Evolutionary conservation across 2,888 invertebrate species (phyloP).

Genomic region (Sinopyrophorus schimmeli): DNA sequence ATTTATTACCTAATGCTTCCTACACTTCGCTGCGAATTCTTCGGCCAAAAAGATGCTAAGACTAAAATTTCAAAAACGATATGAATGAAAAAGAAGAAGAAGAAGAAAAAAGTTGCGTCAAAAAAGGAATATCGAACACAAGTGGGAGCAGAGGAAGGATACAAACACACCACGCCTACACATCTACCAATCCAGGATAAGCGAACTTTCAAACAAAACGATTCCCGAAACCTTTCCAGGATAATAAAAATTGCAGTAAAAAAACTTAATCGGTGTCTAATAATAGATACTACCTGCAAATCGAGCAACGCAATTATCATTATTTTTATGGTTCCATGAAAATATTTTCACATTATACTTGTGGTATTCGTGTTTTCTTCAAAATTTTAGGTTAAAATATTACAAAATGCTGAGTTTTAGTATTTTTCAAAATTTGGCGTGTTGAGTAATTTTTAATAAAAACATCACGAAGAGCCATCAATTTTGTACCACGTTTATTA

Average conservation of each 20-base stretch:
- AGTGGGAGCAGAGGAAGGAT: conserved; percentile 40
- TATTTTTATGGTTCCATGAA: conserved; percentile 8
- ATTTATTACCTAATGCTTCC: too few relatives aligned
- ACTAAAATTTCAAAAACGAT: too few relatives aligned
- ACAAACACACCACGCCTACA: conserved; percentile 41
- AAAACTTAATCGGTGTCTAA: conserved; percentile 19
- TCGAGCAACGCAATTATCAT: conserved; percentile 14
- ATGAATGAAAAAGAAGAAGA: conserved; percentile 22
- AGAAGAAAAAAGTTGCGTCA: conserved; percentile 29
- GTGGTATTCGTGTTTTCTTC: too few relatives aligned
- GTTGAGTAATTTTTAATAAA: too few relatives aligned
- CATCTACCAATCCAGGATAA: conserved; percentile 39
- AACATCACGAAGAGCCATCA: too few relatives aligned
- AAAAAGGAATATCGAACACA: conserved; percentile 26
- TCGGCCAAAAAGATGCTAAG: too few relatives aligned
- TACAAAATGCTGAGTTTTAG: too few relatives aligned
- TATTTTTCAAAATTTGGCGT: too few relatives aligned
- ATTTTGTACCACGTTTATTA: too few relatives aligned
- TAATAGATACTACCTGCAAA: conserved; percentile 10
- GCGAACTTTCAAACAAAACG: conserved; percentile 31
- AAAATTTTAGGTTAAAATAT: too few relatives aligned
- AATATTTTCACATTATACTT: too few relatives aligned
- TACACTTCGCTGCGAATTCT: too few relatives aligned
- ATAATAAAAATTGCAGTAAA: conserved; percentile 20
- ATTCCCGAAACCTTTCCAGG: conserved; percentile 13